A percentile compares a stretch with the other conserved stretches of the same genome.
Conservation (phyloP, 2,113 vertebrate species). For the Periophthalmodon schlosseri region DNA sequence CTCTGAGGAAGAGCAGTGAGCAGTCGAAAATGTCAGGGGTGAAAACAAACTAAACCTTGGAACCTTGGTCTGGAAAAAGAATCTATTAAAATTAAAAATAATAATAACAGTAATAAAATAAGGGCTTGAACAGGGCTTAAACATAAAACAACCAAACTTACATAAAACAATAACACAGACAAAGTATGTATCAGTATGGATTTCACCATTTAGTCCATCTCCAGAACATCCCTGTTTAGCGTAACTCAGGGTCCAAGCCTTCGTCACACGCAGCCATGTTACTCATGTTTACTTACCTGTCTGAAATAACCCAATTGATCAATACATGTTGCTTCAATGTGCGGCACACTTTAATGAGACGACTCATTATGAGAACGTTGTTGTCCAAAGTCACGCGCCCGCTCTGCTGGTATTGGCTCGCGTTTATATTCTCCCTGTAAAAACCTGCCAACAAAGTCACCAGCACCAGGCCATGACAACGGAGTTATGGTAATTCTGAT, state of each 20-base stretch:
- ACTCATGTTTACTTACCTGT: constrained; percentile 19
- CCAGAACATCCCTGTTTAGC: not conserved
- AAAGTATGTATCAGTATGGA: not conserved
- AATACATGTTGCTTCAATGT: constrained; percentile 35
- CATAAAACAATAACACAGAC: not conserved
- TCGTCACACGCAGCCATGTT: not conserved
- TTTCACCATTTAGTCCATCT: not conserved
- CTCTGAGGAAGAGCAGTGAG: too few relatives aligned
- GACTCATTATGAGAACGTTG: constrained; percentile 24
- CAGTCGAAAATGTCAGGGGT: too few relatives aligned
- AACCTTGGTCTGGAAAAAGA: too few relatives aligned
- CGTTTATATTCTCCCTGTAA: constrained; percentile 8
- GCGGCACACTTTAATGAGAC: constrained; percentile 41
- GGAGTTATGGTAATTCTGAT: constrained; percentile 14
- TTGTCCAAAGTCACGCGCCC: constrained; percentile 15
- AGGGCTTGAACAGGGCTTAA: not conserved
- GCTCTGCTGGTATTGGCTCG: constrained; percentile 1
- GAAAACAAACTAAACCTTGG: too few relatives aligned
- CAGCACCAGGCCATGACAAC: constrained; percentile 3
- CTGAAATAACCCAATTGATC: constrained; percentile 22
- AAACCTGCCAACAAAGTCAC: constrained; percentile 12
- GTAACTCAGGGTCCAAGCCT: not conserved
- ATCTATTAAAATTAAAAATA: too few relatives aligned
- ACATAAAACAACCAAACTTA: not conserved
- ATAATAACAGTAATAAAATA: too few relatives aligned